Conservation (phyloP, 2,888 invertebrate species). For the Allygus modestus region DNA sequence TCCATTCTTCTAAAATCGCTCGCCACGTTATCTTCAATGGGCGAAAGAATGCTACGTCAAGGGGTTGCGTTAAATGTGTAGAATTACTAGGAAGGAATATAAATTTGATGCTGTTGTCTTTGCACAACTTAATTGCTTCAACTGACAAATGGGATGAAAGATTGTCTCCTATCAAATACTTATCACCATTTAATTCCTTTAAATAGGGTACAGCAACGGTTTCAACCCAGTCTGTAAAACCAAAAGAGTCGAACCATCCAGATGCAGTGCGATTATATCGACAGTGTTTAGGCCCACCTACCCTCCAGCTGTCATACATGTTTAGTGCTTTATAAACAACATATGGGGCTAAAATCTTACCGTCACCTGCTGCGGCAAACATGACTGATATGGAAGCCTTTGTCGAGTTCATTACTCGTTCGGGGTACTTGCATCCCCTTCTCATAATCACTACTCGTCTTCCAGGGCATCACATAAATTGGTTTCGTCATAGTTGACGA, state of each 20-base stretch:
- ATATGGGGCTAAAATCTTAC: slow-evolving; percentile 65
- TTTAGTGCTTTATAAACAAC: slow-evolving; percentile 65
- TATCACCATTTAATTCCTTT: slow-evolving; percentile 64
- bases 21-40: slow-evolving; percentile 71
- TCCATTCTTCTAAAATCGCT: slow-evolving; percentile 67
- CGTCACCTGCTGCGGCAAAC: slow-evolving; percentile 66
- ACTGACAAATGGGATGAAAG: slow-evolving; percentile 61
- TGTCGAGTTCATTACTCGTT: slow-evolving; percentile 66
- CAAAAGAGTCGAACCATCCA: slow-evolving; percentile 71
- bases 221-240: slow-evolving; percentile 71
- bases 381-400: slow-evolving; percentile 66
- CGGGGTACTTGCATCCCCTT: slow-evolving; percentile 68
- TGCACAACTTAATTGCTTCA: slow-evolving; percentile 69
- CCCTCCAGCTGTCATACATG: slow-evolving; percentile 66
- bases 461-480: slow-evolving; percentile 64
- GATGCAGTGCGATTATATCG: slow-evolving; percentile 70
- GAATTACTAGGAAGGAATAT: slow-evolving; percentile 72
- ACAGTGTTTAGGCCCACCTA: slow-evolving; percentile 65
- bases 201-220: slow-evolving; percentile 69
- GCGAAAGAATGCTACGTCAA: slow-evolving; percentile 71
- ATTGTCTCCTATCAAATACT: slow-evolving; percentile 72
- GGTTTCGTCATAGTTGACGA: slow-evolving; percentile 64
- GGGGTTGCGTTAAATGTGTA: slow-evolving; percentile 71
- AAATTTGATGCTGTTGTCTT: slow-evolving; percentile 72
- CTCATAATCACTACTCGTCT: slow-evolving; percentile 61